These are phyloP conservation scores for Drosophila lini DNA, from an alignment of 1,140 invertebrate genomes.

Conservation along the genomic window DNA sequence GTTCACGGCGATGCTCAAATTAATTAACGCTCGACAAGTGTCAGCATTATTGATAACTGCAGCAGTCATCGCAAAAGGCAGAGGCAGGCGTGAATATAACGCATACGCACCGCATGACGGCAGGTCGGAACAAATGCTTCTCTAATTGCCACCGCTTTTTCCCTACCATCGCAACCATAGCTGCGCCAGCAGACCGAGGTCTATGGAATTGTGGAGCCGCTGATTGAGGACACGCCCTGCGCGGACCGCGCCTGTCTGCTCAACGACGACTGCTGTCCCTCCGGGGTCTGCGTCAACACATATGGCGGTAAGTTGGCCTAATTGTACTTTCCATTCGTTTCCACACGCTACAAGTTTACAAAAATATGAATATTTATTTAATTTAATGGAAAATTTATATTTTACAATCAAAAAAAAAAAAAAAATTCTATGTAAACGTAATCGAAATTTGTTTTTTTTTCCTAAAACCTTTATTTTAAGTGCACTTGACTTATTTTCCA, in stretches of 20 bases:
- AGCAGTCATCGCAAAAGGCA: neutral
- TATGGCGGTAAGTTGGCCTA: conserved; percentile 87
- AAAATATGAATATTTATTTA: neutral
- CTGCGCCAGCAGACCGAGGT: conserved; percentile 68
- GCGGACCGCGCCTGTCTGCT: conserved; percentile 88
- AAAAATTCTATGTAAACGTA: too few species aligned
- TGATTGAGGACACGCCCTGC: conserved; percentile 87
- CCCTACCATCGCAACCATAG: conserved; percentile 13
- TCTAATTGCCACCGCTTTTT: conserved; percentile 51
- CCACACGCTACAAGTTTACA: neutral
- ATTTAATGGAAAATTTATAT: neutral
- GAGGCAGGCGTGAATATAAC: conserved; percentile 10
- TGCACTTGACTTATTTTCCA: conserved; percentile 5
- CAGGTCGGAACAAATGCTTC: conserved; percentile 21
- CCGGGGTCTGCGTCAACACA: conserved; percentile 89
- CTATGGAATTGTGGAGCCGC: conserved; percentile 85
- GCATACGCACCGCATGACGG: conserved; percentile 45
- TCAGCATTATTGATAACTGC: conserved; percentile 36
- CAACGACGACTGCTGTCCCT: conserved; percentile 91
- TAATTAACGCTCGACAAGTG: conserved; percentile 30
- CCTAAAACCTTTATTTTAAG: neutral
- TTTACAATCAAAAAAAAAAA: neutral
- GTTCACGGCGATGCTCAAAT: conserved; percentile 31
- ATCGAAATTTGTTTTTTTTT: too few species aligned
- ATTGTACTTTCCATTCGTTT: neutral